Evolutionary conservation across 2,113 vertebrate genomes (phyloP), one percentile per base, ranked within the genome.

Genomic region (Ceuthmochares aereus): DNA sequence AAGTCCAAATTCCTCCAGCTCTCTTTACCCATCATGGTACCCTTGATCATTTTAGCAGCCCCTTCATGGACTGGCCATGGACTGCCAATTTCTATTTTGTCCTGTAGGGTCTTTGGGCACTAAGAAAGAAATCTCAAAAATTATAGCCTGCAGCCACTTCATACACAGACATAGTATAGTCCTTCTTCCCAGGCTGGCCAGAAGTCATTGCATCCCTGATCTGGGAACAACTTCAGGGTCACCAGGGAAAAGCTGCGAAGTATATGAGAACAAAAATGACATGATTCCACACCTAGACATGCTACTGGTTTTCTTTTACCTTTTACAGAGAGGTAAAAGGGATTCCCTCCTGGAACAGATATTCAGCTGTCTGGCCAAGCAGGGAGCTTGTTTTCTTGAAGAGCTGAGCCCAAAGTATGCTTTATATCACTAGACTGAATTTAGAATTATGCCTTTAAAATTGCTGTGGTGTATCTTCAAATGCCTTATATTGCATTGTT

Each of bases 371-470:
- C 63, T 88, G 55, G 36, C 51, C 45, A 91, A 40, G 63, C 6
- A 84, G 34, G n/a, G 27, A 90, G 45, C 30, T 77, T 88, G 58
- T 56, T 88, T 94, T 62, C 75, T 83, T 69, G n/a, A 93, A 93
- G 21, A 84, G 77, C 45, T 67, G 51, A 87, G 36, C 82, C 69
- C 56, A 32, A 93, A 83, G 26, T 59, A 42, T 63, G 52, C 58
- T 72, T 68, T 82, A 34, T 75, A 34, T 88, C 54, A 62, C 42
- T 59, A 42, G 47, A 23, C 49, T 92, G 66, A 85, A 90, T 90
- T 75, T 34, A 76, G 54, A 76, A 64, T 60, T 82, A 95, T 51
- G 37, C 20, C 43, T 30, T 90, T 85, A 49, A 87, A 85, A 82
- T 43, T 85, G 54, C 27, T 76, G 70, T 9, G 27, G 32, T 79